phyloP scores from a whole-genome alignment of 37 sponge, comb jelly and placozoan species.

The Aplysina aerophoba region DNA sequence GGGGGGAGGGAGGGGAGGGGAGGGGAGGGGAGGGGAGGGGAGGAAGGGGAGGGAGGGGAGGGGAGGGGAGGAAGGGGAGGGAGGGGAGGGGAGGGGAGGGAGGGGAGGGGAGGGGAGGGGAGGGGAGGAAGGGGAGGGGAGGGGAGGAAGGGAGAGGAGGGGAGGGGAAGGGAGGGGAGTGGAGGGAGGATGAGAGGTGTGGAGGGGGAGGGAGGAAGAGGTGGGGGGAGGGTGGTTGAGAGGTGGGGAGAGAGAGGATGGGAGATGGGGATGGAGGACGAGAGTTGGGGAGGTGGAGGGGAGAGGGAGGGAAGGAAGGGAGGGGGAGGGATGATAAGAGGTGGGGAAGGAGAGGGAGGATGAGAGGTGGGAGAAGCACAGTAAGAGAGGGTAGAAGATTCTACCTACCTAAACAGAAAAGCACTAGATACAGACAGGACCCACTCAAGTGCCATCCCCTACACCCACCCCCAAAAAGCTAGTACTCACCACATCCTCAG shows the following conservation, averaged over 20 bases:
- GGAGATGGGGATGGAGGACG: background rate
- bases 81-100: background rate
- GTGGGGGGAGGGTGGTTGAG: conserved; percentile 13
- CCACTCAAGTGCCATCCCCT: too few relatives aligned
- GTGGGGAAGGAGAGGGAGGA: background rate
- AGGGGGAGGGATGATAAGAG: background rate
- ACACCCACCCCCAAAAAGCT: too few relatives aligned
- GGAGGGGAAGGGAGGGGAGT: background rate
- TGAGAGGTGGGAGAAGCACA: background rate
- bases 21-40: background rate
- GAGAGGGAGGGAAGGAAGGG: background rate
- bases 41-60: background rate
- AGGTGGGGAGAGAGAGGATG: conserved; percentile 14
- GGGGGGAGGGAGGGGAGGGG: background rate
- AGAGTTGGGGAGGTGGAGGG: background rate
- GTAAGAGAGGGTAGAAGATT: too few relatives aligned
- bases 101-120: background rate
- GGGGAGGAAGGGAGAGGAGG: conserved; percentile 9
- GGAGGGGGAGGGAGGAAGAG: background rate
- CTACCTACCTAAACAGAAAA: too few relatives aligned
- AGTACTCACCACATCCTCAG: background rate
- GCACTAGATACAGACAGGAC: too few relatives aligned
- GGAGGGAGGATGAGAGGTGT: background rate
- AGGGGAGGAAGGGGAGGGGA: background rate
- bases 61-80: background rate